phyloP scores from a whole-genome alignment of 2,888 invertebrate genomes.

The Troides helena region DNA sequence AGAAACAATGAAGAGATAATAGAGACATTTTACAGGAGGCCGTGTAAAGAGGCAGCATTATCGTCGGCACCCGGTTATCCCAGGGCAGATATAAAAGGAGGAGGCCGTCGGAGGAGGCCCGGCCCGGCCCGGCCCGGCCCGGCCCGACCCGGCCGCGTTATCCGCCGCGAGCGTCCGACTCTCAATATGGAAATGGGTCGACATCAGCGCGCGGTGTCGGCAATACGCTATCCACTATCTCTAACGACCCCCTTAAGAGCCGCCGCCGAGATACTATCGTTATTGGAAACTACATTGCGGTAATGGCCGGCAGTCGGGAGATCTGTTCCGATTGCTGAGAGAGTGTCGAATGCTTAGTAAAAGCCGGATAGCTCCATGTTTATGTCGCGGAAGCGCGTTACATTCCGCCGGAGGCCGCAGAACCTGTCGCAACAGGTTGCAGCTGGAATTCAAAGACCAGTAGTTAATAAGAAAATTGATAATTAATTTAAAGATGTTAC shows the following conservation, averaged over 20 bases:
- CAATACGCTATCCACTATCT: conserved; percentile 54
- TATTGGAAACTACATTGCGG: conserved; percentile 24
- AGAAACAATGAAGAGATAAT: background rate
- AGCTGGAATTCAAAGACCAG: too few species aligned
- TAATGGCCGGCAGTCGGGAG: conserved; percentile 2
- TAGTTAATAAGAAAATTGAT: too few species aligned
- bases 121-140: conserved; percentile 10
- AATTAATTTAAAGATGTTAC: too few species aligned
- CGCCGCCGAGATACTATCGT: conserved; percentile 27
- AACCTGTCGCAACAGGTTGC: too few species aligned
- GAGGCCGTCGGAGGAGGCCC: conserved; percentile 24
- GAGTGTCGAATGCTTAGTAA: too few species aligned
- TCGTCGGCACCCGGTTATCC: conserved; percentile 1
- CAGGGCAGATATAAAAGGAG: conserved; percentile 5
- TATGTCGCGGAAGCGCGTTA: too few species aligned
- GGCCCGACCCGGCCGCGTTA: conserved; percentile 28
- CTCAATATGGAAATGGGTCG: conserved; percentile 61
- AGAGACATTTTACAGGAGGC: background rate
- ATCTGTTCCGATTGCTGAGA: too few species aligned
- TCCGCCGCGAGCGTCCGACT: conserved; percentile 45
- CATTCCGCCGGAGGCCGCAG: too few species aligned
- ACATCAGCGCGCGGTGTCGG: conserved; percentile 53
- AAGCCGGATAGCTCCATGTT: too few species aligned
- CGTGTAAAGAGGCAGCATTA: conserved; percentile 9
- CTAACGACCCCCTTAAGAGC: conserved; percentile 44